These are phyloP conservation scores for Gallinago jamesoni DNA, from an alignment of 2,113 vertebrate species.

Conservation along the genomic window DNA sequence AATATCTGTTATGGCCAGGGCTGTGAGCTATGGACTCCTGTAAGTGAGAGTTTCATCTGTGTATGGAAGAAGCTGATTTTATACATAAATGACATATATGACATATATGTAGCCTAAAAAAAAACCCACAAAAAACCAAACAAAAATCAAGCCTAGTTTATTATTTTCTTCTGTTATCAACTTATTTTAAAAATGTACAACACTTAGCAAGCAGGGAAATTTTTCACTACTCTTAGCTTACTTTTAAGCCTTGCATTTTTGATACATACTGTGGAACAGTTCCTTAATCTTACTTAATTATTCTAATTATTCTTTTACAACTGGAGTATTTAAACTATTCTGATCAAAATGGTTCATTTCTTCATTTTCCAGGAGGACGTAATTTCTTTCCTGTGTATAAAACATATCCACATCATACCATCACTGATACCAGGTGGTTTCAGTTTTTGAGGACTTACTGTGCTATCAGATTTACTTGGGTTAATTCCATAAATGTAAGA, in stretches of 20 bases:
- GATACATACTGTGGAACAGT: accelerated
- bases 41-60: background rate
- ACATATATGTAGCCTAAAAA: background rate
- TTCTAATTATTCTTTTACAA: background rate
- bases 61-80: background rate
- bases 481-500: background rate
- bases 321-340: background rate
- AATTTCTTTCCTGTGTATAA: background rate
- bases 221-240: background rate
- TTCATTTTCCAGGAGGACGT: background rate
- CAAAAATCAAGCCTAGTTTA: too few species aligned
- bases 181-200: background rate
- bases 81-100: background rate
- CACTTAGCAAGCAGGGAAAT: background rate
- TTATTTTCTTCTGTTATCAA: background rate
- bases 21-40: background rate
- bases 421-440: background rate
- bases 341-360: background rate
- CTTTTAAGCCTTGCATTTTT: background rate
- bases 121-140: background rate
- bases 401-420: background rate
- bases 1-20: background rate
- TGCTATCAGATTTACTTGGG: background rate
- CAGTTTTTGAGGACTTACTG: background rate
- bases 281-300: background rate